Base-by-base conservation (phyloP, 2,113 vertebrate genomes). In the Callipepla squamata region DNA sequence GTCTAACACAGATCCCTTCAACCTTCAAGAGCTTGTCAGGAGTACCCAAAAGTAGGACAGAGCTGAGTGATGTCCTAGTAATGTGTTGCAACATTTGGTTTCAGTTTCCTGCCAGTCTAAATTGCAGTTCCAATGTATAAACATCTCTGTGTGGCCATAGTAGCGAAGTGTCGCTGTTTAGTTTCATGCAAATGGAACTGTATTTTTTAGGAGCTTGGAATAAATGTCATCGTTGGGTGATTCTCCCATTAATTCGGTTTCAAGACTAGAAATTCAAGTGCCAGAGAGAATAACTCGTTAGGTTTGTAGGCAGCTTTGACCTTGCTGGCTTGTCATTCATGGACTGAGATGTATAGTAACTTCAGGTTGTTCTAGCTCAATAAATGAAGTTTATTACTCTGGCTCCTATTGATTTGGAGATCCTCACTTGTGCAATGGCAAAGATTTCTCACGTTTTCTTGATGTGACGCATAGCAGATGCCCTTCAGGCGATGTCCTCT, bases 21-120 rank as follows among this genome's bases (percentile, higher is more conserved):
- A 75, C 75, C 93, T 89, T 50, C 95, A 55, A n/a, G 82, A 96
- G 61, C 79, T 51, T 21, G 32, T 75, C 88, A 90, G 34, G 75
- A 94, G 62, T 51, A n/a, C 2, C 38, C 57, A 47, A 68, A 92
- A 92, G 65, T 90, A 53, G 92, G 80, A 51, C 95, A 40, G 13
- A 34, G 65, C 84, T 50, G 6, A 12, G 83, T 47, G 80, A 87
- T 94, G 80, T 14, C 83, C 87, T 30, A 13, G 26, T 73, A 32
- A 62, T 8, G 55, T 2, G 9, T 9, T 10, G 58, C 18, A 68
- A 6, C 53, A 16, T 45, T 75, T n/a, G 85, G 57, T 23, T 50
- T 73, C 18, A 0, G 38, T 42, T 80, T 32, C 18, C 63, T 80
- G 87, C 68, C 77, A 25, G 62, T 36, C 69, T 36, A 5, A 84